Conservation (phyloP, 2,888 invertebrate genomes). For the Pollenia griseotomentosa region DNA sequence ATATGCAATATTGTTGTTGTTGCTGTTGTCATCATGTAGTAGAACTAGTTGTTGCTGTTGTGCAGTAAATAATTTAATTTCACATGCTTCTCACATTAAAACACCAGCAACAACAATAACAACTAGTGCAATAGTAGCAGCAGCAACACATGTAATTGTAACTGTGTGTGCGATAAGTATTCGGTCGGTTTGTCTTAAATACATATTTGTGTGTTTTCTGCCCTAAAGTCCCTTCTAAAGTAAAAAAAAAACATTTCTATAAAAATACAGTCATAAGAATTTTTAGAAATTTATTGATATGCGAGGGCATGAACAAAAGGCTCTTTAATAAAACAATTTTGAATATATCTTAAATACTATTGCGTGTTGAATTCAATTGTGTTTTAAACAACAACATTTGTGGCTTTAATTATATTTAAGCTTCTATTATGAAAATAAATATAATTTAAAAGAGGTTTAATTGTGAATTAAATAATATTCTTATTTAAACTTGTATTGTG, state of each 20-base stretch:
- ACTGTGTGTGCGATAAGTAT: conserved; percentile 22
- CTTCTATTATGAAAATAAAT: no score
- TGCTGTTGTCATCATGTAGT: conserved; percentile 19
- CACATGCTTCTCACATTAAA: conserved; percentile 59
- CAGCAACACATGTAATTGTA: conserved; percentile 33
- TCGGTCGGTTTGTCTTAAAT: conserved; percentile 10
- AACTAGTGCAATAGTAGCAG: conserved; percentile 1
- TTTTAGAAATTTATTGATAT: conserved; percentile 4
- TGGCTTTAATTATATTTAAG: no score
- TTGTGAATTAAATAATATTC: no score
- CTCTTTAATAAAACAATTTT: not conserved
- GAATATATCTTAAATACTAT: no score
- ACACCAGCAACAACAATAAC: conserved; percentile 29
- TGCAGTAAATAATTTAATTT: conserved; percentile 55
- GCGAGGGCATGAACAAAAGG: not conserved
- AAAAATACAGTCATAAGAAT: conserved; percentile 5
- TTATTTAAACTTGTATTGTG: no score
- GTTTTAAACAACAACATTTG: no score
- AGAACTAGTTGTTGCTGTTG: conserved; percentile 30
- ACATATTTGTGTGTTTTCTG: not conserved
- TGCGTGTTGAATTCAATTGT: no score
- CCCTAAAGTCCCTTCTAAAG: conserved; percentile 17
- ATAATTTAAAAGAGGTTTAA: no score
- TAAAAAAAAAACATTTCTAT: not conserved
- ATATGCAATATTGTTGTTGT: not conserved